Conservation (phyloP, 92 coral and sea anemone genomes). For the Bergia puertoricense region DNA sequence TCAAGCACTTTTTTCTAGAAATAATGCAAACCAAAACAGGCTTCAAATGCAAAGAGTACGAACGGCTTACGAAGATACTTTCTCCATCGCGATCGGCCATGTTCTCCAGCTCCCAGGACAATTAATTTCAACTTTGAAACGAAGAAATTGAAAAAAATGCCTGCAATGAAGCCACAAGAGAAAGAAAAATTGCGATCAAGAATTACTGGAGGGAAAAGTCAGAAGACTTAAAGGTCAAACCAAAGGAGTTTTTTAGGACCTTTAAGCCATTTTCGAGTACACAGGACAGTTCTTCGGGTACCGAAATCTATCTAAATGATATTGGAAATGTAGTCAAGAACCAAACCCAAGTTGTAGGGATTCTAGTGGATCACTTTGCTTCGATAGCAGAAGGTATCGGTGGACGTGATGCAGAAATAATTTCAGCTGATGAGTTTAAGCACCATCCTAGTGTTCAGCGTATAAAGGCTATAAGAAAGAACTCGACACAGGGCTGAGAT, state of each 20-base stretch:
- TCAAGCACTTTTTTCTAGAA: too few relatives aligned
- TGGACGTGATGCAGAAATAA: conserved; percentile 1
- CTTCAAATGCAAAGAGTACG: too few relatives aligned
- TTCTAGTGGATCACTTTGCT: conserved; percentile 48
- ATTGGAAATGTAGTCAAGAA: conserved; percentile 39
- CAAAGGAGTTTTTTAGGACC: conserved; percentile 48
- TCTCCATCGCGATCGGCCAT: too few relatives aligned
- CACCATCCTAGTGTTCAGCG: conserved; percentile 50
- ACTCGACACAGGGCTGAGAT: conserved; percentile 11
- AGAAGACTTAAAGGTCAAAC: neutral
- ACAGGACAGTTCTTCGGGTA: conserved; percentile 15
- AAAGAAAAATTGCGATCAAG: too few relatives aligned
- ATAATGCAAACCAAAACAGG: too few relatives aligned
- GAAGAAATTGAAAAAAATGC: too few relatives aligned
- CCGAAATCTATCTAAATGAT: conserved; percentile 34
- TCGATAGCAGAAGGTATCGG: conserved; percentile 51
- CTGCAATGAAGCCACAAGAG: too few relatives aligned
- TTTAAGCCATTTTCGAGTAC: conserved; percentile 53
- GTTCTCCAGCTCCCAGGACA: too few relatives aligned
- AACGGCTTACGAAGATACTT: too few relatives aligned
- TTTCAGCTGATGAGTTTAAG: conserved; percentile 27
- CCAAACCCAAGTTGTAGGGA: conserved; percentile 35
- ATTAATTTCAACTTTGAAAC: too few relatives aligned
- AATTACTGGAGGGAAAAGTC: too few relatives aligned
- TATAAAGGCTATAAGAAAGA: conserved; percentile 7